These are phyloP conservation scores for Xestia rhomboidea DNA, from an alignment of 2,888 invertebrate species.

Conservation along the genomic window DNA sequence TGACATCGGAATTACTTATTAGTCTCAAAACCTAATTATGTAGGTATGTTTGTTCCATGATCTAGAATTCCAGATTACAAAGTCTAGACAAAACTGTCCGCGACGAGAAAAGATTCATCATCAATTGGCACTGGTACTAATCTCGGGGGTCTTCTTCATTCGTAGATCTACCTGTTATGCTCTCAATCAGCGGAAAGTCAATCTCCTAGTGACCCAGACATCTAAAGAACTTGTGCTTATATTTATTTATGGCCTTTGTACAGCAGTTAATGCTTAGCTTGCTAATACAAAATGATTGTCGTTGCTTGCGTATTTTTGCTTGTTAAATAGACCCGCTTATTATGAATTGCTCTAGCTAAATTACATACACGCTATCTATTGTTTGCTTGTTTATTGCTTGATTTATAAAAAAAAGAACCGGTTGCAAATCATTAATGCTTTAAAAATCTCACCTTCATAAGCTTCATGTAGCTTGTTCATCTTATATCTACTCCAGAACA, in stretches of 20 bases:
- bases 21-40: conserved; percentile 36
- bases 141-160: background rate
- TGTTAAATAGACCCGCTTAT: background rate
- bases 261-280: background rate
- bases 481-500: conserved; percentile 93
- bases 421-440: background rate
- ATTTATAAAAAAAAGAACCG: background rate
- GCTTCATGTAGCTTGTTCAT: conserved; percentile 94
- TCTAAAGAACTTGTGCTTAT: background rate
- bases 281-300: conserved; percentile 1
- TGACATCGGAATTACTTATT: conserved; percentile 30
- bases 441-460: conserved; percentile 92
- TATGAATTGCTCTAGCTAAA: background rate
- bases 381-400: background rate
- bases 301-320: conserved; percentile 1
- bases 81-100: conserved; percentile 9
- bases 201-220: background rate
- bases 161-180: background rate
- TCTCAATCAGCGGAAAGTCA: background rate
- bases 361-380: background rate
- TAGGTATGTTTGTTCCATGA: conserved; percentile 25
- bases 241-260: background rate
- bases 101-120: conserved; percentile 9
- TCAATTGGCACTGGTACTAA: background rate
- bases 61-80: conserved; percentile 19